Evolutionary conservation across 2,797 vertebrate species (phyloP), one percentile per base, ranked within the genome.

Genomic region (Dryobates pubescens): DNA sequence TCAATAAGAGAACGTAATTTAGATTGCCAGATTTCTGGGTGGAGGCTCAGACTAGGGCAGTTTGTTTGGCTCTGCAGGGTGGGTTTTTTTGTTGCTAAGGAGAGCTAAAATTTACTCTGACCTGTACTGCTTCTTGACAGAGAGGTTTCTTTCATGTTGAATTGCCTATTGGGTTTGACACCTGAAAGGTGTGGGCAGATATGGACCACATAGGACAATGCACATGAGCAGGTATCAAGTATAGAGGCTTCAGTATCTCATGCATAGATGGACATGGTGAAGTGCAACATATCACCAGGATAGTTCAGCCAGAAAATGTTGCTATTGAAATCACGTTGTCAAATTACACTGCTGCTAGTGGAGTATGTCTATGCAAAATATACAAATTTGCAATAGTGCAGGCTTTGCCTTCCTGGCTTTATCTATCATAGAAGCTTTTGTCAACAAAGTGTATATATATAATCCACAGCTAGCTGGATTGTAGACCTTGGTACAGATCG

Each of bases 1-100:
- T 95, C 95, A 95, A 88, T 93, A 96, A 95, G 89, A 90, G 69
- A 89, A 77, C 1, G 2, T 73, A 83, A 94, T 94, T 95, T 83
- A 95, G 95, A 96, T 76, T 91, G 93, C 76, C 87, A 86, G 87
- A 76, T 86, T 93, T 96, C 82, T 95, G 96, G 96, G 96, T 93
- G 95, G 94, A 95, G 96, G 91, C 86, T 86, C 67, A 83, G 29
- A 88, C 57, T 86, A 77, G 57, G 79, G 85, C 67, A 73, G 73
- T 76, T 89, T 92, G 91, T 90, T 95, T 82, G 69, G 75, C 36
- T 89, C 76, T 63, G 69, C 36, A 36, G 62, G 85, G 38, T 49
- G 41, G 32, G 26, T 15, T 19, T 34, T 20, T 57, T 72, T 78
- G 67, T 86, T 15, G 19, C 56, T 72, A 77, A 62, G 69, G 67